Evolutionary conservation across 1,140 invertebrate species (phyloP), one percentile per base, ranked within the genome.

Genomic region (Bombus balteatus): DNA sequence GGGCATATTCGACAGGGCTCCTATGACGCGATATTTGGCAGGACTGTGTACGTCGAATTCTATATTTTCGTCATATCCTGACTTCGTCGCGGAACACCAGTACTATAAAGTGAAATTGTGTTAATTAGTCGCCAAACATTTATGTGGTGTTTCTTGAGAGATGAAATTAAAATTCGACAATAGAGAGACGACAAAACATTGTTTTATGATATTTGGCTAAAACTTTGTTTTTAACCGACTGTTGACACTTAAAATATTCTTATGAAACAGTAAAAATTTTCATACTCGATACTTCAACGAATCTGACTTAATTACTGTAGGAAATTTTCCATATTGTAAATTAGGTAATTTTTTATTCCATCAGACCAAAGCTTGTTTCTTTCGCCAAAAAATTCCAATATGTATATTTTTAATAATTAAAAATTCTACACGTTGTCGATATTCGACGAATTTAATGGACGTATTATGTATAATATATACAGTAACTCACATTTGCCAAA

Each of bases 401-500:
- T 13, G 43, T 5, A 18, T 18, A 18, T 43, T 53, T 18, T 53
- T 53, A 53, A 22, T 22, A 53, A 53, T 53, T 53, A 53, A 53
- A 8, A 53, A 53, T 53, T 18, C 6, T 53, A 53, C 18, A 53
- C 18, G 47, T 47, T 53, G 18, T 0, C 47, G 18, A 53, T 53
- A 53, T 22, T 22, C 47, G 1, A 22, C 1, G 6, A 53, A 53
- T 53, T 53, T 53, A 53, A 53, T 22, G 47, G 1, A 22, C 5
- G 5, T 53, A 53, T 18, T 53, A 22, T 53, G 47, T 22, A 22
- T 2, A 13, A 59, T 59, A 59, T 28, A 12, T 3, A 59, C 0
- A 41, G 9, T 34, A 18, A 76, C 86, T 87, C 32, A 87, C 86
- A 22, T 85, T 85, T 12, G 83, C 83, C 37, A 87, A 85, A 0